phyloP scores from a whole-genome alignment of 2,797 vertebrate genomes.

The Aldrovandia affinis region DNA sequence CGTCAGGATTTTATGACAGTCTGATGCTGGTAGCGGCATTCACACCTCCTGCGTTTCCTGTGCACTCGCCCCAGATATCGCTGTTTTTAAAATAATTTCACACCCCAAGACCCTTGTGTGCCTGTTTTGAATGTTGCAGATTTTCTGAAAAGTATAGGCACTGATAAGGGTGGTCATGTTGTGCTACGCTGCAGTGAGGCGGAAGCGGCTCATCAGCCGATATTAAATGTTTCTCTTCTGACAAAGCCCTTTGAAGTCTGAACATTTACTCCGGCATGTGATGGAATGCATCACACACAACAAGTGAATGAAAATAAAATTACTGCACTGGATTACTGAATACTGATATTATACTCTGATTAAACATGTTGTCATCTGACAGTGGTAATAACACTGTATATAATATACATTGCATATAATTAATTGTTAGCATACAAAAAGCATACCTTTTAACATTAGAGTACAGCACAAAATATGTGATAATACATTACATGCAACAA shows the following conservation, averaged over 20 bases:
- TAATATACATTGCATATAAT: background rate
- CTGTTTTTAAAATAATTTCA: slow-evolving; percentile 15
- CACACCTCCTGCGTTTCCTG: slow-evolving; percentile 5
- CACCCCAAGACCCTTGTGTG: slow-evolving; percentile 14
- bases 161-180: slow-evolving; percentile 9
- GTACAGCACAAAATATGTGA: background rate
- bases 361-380: background rate
- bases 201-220: slow-evolving; percentile 6
- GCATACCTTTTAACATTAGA: background rate
- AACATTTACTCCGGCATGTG: background rate
- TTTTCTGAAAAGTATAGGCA: slow-evolving; percentile 6
- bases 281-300: background rate
- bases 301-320: background rate
- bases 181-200: background rate
- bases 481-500: background rate
- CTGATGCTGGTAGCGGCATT: slow-evolving; percentile 20
- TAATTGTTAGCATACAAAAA: background rate
- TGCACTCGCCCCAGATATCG: background rate
- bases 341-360: background rate
- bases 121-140: slow-evolving; percentile 21
- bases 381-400: slow-evolving; percentile 3
- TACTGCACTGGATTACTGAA: background rate
- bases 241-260: background rate
- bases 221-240: background rate
- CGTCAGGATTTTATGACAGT: background rate